phyloP scores from a whole-genome alignment of 37 sponge, comb jelly and placozoan species.

The Crambe crambe region DNA sequence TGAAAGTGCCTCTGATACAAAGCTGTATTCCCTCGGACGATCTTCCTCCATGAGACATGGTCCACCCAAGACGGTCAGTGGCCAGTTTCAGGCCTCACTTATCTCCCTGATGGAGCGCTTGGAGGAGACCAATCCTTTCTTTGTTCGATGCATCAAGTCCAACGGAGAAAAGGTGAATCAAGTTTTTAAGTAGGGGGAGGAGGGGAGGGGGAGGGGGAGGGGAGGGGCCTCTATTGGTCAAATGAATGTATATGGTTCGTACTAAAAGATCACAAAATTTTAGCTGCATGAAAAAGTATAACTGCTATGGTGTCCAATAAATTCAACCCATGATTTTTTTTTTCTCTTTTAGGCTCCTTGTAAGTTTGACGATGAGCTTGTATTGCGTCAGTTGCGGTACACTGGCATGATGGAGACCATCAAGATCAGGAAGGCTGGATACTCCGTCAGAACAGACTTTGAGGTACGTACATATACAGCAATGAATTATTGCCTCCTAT shows the following conservation, averaged over 20 bases:
- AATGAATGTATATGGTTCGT: neutral
- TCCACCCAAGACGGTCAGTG: constrained; percentile 80
- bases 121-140: constrained; percentile 86
- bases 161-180: constrained; percentile 67
- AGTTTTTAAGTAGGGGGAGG: neutral
- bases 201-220: neutral
- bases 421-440: constrained; percentile 91
- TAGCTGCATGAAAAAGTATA: neutral
- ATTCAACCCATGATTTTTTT: too few relatives aligned
- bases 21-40: constrained; percentile 1
- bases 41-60: constrained; percentile 40
- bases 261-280: neutral
- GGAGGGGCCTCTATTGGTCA: neutral
- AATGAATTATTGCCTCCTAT: too few relatives aligned
- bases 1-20: neutral
- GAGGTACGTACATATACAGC: constrained; percentile 50
- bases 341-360: constrained; percentile 45
- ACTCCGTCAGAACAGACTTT: constrained; percentile 82
- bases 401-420: constrained; percentile 98
- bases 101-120: constrained; percentile 84
- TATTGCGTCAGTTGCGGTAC: constrained; percentile 90
- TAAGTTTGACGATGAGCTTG: constrained; percentile 85
- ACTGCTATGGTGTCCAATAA: neutral
- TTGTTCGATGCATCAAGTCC: constrained; percentile 95
- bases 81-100: constrained; percentile 85